A percentile compares a stretch with the other conserved stretches of the same genome.
Conservation (phyloP, 2,113 vertebrate species). For the Benitochromis conjunctus region DNA sequence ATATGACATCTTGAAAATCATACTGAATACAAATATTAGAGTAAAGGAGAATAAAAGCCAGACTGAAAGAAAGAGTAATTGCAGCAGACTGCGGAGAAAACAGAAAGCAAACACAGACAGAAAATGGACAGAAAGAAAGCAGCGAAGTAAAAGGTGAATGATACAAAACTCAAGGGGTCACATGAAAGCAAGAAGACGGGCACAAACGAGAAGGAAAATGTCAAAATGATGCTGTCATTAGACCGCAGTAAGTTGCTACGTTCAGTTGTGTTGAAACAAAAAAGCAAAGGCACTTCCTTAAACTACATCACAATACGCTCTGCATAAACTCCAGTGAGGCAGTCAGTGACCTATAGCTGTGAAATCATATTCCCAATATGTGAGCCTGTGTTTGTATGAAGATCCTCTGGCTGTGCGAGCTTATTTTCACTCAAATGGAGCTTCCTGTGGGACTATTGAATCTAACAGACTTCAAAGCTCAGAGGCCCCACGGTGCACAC, state of each 20-base stretch:
- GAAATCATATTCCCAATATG: constrained; percentile 17
- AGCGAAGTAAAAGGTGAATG: not conserved
- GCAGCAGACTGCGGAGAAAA: not conserved
- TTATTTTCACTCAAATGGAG: constrained; percentile 50
- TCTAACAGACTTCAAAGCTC: constrained; percentile 53
- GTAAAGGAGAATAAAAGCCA: not conserved
- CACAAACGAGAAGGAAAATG: not conserved
- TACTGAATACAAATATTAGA: not conserved
- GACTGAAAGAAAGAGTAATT: not conserved
- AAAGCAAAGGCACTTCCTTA: not conserved
- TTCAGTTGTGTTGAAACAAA: not conserved
- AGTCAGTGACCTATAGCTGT: constrained; percentile 12
- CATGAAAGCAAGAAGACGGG: not conserved
- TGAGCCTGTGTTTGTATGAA: not conserved
- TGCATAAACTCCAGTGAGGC: not conserved
- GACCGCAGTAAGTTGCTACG: not conserved
- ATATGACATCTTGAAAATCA: constrained; percentile 1
- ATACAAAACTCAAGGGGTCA: not conserved
- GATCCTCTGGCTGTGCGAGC: constrained; percentile 32
- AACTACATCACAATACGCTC: not conserved
- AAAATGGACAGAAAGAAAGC: not conserved
- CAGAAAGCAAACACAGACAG: not conserved
- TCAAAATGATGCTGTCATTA: not conserved
- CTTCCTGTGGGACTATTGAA: constrained; percentile 53
- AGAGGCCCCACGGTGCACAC: constrained; percentile 16